Evolutionary conservation across 2,113 vertebrate species (phyloP), one percentile per base, ranked within the genome.

Genomic region (Cyphomyrus discorhynchus): DNA sequence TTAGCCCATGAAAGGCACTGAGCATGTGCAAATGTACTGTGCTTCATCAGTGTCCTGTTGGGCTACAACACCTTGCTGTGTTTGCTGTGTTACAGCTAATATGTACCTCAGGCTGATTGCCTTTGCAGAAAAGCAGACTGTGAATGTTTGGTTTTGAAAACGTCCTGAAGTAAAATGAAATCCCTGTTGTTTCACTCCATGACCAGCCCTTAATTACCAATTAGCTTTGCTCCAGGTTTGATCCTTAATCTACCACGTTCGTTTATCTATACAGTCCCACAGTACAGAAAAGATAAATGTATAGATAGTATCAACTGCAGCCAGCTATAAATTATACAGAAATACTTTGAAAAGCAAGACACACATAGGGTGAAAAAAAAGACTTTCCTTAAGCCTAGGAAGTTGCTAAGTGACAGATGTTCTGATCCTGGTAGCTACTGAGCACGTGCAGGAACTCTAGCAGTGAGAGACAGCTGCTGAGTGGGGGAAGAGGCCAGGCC

Each of bases 321-420:
- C n/a, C 3, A 70, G n/a, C 10, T 80, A 80, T 80, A 80, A 42
- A 80, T 80, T 80, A 80, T 80, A 42, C 31, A 80, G 74, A 85
- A 47, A 85, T 17, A 21, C 13, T 87, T 56, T 47, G 47, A 52
- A 56, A 35, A 39, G 85, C 49, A 53, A 80, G 74, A 42, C 17
- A 80, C 74, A 80, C 31, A 80, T 35, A 15, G 13, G 5, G 31
- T 4, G 15, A 19, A 42, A 74, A 70, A 35, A 77, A 17, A 11
- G 31, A 87, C 35, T 87, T 87, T 56, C 31, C 85, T 56, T 31
- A 87, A 50, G 1, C 85, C 15, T 17, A 6, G 85, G 85, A 53
- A 53, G 49, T 87, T 87, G 85, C 49, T 53, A 87, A 46, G 82
- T 84, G 82, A 84, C 82, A 84, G 82, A 47, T 84, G 82, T 84